Evolutionary conservation across 2,797 vertebrate genomes (phyloP), one percentile per base, ranked within the genome.

Genomic region (Sternarchorhynchus goeldii): DNA sequence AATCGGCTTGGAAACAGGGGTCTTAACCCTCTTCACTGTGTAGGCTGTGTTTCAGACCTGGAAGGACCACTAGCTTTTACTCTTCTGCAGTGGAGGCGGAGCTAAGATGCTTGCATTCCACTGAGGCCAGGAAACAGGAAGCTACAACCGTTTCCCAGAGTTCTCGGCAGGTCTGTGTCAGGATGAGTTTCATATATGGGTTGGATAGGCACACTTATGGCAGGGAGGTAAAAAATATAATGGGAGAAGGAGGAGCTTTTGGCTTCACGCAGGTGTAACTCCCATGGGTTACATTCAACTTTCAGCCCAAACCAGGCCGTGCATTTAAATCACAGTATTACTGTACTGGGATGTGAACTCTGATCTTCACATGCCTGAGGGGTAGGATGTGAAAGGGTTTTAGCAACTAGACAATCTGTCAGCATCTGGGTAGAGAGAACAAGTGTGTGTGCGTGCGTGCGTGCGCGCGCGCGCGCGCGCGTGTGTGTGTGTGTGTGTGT

Each of bases 301-400:
- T 41, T 56, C 70, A 73, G 32, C 32, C 25, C 70, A 60, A 45
- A 25, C 56, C n/a, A 41, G 56, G 32, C 55, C 36, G 45, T 41
- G 56, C n/a, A 60, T 39, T 73, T 73, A 58, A 58, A 60, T 73
- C 39, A 34, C 56, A 45, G 16, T 73, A 60, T 36, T 59, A 60
- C 36, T 45, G n/a, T 25, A 32, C 6, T 45, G 71, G 60, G 25
- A 7, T 58, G 18, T 62, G 25, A 72, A 59, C 31, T 32, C 5
- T 58, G 12, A 39, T 59, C 59, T 59, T n/a, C 32, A 60, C 34
- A 25, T 6, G 32, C 31, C 55, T 67, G 56, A 59, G 32, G 58
- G 53, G 53, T 0, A n/a, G 32, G 39, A 72, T 59, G 12, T 6
- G n/a, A 6, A 20, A 39, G 32, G 34, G 32, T 58, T 36, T 71